Base-by-base conservation (phyloP, 2,888 invertebrate species). In the Acleris laterana region DNA sequence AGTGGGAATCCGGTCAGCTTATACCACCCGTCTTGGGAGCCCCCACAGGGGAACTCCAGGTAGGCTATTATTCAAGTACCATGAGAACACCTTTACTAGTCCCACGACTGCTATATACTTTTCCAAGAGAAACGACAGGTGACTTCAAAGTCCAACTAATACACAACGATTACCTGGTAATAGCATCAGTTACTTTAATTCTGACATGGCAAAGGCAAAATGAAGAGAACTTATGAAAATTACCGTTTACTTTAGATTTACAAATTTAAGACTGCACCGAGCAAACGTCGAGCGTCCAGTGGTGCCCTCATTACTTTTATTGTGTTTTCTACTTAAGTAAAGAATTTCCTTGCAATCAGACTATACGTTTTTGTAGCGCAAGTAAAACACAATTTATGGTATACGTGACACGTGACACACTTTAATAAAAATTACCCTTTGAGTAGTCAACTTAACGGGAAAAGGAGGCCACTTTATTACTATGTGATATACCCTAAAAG, bases 1-100 rank as follows among this genome's bases (percentile, higher is more conserved):
- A 73, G 79, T 89, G 88, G 79, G 90, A 89, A 89, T 78, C 70
- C 76, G 75, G 65, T 76, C 72, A 78, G 75, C 77, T 74, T 77
- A 76, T 70, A 76, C 81, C 79, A 80, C 73, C 77, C 78, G 75
- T 59, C 70, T 61, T 69, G 73, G 70, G 52, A 67, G 58, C 63
- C 71, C 63, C 71, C 65, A 61, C 67, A 57, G 63, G 71, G 74
- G 77, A 72, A 62, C 70, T 69, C 56, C 63, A 70, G 55, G 70
- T 63, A 66, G 69, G 66, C 69, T 61, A 57, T 66, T 48, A 66
- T 60, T 50, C 22, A 38, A 46, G 17, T 50, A 42, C 46, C 38
- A 58, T 38, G 7, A 19, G 13, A 57, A 51, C 51, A 57, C 56
- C 38, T 56, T 38, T 28, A 19, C 20, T 28, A 22, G 68, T 66